Evolutionary conservation across 2,888 invertebrate genomes (phyloP), one percentile per base, ranked within the genome.

Genomic region (Podabrus alpinus): DNA sequence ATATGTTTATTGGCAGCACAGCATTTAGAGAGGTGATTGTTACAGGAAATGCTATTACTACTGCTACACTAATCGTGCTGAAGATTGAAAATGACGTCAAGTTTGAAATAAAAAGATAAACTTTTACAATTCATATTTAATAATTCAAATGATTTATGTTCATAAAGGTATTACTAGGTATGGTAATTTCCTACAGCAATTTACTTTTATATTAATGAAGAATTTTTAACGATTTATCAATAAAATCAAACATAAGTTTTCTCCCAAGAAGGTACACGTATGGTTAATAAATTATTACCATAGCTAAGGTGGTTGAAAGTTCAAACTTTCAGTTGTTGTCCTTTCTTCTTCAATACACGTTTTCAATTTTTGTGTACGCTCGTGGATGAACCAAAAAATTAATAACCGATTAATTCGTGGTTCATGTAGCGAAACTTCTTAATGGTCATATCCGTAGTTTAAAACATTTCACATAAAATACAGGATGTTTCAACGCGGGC

Each of bases 1-100:
- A 62, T 19, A 17, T 62, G 21, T 19, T 15, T 66, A 66, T 66
- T 15, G 66, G 15, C 4, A 66, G 66, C 21, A 24, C n/a, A n/a
- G 17, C 15, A 15, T 15, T 17, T 19, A 66, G 66, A 19, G 66
- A 66, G 21, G 21, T 45, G 66, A 66, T 66, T 24, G 66, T 66
- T 17, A 66, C 66, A 66, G 66, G 66, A 66, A 66, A 66, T 66
- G 24, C 13, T 66, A 45, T 45, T n/a, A 45, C 45, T n/a, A 45
- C 45, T 45, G 45, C n/a, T 45, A 45, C 45, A 45, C 45, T 45
- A 45, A 45, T 45, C 45, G 45, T 45, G 45, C n/a, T 66, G 17
- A 66, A 24, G 21, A 24, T 15, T 62, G 11, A 66, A 15, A 66
- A 21, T 66, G 24, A 24, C 66, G 24, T 66, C 66, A 19, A 66